These are phyloP conservation scores for Lordiphosa stackelbergi DNA, from an alignment of 1,140 invertebrate species.

Conservation along the genomic window DNA sequence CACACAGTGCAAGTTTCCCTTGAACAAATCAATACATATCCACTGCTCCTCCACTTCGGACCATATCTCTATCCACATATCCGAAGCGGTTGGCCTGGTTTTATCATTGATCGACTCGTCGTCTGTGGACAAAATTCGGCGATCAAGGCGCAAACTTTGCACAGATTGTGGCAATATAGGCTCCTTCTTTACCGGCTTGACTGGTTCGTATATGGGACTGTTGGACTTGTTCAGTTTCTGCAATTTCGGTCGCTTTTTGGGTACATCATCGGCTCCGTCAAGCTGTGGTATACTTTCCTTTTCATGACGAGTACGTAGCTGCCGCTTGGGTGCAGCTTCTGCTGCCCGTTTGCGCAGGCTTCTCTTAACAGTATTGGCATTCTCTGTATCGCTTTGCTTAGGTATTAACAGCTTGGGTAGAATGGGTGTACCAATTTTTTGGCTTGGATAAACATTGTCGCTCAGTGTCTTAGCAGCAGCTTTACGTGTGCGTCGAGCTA, in stretches of 20 bases:
- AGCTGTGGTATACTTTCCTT: conserved; percentile 77
- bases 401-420: conserved; percentile 55
- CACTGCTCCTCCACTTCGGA: conserved; percentile 89
- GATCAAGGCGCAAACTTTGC: conserved; percentile 71
- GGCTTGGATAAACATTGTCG: neutral
- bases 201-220: conserved; percentile 55
- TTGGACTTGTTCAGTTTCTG: conserved; percentile 38
- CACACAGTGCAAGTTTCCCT: conserved; percentile 85
- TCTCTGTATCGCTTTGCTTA: conserved; percentile 42
- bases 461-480: conserved; percentile 1
- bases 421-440: conserved; percentile 52
- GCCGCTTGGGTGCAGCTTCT: conserved; percentile 18
- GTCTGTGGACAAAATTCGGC: conserved; percentile 81
- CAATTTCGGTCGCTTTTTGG: conserved; percentile 46
- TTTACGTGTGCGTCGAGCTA: conserved; percentile 54
- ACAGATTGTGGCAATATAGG: conserved; percentile 57
- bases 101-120: conserved; percentile 78
- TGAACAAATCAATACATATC: conserved; percentile 86
- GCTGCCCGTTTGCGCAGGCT: neutral
- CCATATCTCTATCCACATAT: conserved; percentile 94
- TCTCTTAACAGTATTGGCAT: conserved; percentile 27
- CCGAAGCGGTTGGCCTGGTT: conserved; percentile 78
- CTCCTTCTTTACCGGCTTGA: conserved; percentile 54
- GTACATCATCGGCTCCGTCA: conserved; percentile 79
- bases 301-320: conserved; percentile 44